These are phyloP conservation scores for Phoenicopterus ruber DNA, from an alignment of 2,113 vertebrate genomes.

Conservation along the genomic window DNA sequence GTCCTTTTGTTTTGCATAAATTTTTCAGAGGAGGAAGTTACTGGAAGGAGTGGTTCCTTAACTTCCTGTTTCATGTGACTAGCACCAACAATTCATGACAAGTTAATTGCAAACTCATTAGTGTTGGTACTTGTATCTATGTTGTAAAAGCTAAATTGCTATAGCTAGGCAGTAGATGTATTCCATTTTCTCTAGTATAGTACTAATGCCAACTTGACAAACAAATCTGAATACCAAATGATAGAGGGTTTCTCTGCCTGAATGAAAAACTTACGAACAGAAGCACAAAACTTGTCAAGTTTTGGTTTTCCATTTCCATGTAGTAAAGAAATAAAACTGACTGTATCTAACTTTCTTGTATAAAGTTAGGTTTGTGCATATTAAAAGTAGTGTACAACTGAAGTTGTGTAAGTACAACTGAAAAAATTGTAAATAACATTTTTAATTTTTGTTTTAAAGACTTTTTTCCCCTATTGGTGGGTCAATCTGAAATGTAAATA, in stretches of 20 bases:
- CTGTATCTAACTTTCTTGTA: neutral
- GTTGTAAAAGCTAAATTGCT: neutral
- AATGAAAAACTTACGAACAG: neutral
- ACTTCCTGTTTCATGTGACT: neutral
- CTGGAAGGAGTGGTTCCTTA: neutral
- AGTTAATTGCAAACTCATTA: neutral
- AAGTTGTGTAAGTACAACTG: neutral
- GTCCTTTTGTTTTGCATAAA: neutral
- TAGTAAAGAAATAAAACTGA: neutral
- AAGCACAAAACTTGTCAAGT: neutral
- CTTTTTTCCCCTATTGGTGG: neutral
- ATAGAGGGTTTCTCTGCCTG: neutral
- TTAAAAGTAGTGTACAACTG: neutral
- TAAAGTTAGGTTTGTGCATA: neutral
- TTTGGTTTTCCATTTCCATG: neutral
- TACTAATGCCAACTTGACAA: neutral
- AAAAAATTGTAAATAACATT: neutral
- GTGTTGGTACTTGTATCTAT: neutral
- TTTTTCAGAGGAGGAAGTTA: neutral
- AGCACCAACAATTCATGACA: neutral
- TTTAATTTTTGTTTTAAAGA: neutral
- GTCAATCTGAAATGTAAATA: neutral
- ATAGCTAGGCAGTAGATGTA: neutral
- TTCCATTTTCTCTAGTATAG: neutral
- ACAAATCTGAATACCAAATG: neutral